A percentile compares a stretch with the other conserved stretches of the same genome.
These are phyloP conservation scores for Takifugu flavidus DNA, from an alignment of 2,113 vertebrate species.

Conservation along the genomic window DNA sequence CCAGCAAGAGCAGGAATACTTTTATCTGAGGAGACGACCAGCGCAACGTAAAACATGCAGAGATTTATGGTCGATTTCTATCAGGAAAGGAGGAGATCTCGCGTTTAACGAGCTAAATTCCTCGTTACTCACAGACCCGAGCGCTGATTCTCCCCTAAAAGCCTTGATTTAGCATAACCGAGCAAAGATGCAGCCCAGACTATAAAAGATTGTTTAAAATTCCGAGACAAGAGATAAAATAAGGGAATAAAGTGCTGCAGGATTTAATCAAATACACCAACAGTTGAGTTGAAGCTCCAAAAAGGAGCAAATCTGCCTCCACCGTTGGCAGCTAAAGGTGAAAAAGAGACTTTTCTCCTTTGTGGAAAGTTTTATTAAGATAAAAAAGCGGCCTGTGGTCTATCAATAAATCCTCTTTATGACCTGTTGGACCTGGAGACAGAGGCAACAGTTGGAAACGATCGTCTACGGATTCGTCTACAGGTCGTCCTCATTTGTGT, in stretches of 20 bases:
- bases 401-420: too few species aligned
- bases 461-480: too few species aligned
- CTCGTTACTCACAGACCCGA: conserved; percentile 2
- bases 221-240: not conserved
- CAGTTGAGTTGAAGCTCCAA: too few species aligned
- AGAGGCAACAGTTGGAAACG: too few species aligned
- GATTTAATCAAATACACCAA: too few species aligned
- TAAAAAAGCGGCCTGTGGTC: too few species aligned
- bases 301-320: too few species aligned
- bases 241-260: not conserved
- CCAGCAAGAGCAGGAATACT: not conserved
- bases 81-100: conserved; percentile 50
- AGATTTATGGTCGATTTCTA: conserved; percentile 27
- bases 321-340: too few species aligned
- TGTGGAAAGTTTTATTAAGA: too few species aligned
- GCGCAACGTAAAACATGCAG: conserved; percentile 19
- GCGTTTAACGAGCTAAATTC: conserved; percentile 56
- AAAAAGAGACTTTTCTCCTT: too few species aligned
- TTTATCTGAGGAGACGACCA: not conserved
- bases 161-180: conserved; percentile 21
- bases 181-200: not conserved
- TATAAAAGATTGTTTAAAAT: not conserved
- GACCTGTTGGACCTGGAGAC: too few species aligned
- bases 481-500: too few species aligned
- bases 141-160: conserved; percentile 19